Evolutionary conservation across 2,113 vertebrate species (phyloP).

Genomic region (Myiozetetes cayanensis): DNA sequence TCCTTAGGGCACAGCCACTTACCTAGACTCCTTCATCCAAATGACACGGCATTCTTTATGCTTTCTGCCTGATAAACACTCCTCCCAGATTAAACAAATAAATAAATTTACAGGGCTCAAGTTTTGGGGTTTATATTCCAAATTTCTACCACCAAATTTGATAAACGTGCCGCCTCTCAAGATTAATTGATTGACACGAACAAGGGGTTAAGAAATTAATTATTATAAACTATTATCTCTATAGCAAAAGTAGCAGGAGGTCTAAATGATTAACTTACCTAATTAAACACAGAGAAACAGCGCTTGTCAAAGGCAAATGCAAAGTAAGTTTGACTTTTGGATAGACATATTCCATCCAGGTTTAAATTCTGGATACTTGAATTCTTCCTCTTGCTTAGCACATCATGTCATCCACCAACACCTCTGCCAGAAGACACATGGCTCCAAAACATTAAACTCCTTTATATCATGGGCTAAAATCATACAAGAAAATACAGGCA

Average conservation of each 20-base stretch:
- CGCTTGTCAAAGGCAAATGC: background rate
- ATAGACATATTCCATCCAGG: background rate
- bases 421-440: background rate
- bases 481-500: background rate
- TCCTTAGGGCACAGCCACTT: background rate
- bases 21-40: background rate
- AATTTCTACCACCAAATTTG: background rate
- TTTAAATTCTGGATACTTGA: background rate
- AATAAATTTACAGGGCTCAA: background rate
- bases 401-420: background rate
- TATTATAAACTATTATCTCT: background rate
- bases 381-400: background rate
- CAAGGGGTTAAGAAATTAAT: background rate
- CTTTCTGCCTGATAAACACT: background rate
- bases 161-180: background rate
- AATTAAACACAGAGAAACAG: background rate
- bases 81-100: background rate
- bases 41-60: background rate
- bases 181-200: background rate
- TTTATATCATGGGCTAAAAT: background rate
- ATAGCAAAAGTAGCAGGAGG: background rate
- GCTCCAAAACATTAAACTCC: background rate
- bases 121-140: background rate
- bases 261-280: background rate
- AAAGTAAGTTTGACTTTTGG: background rate